Percentiles rank a stretch among this genome's conserved stretches.
These are phyloP conservation scores for Psittacula derbiana DNA, from an alignment of 2,797 vertebrate genomes.

Conservation along the genomic window DNA sequence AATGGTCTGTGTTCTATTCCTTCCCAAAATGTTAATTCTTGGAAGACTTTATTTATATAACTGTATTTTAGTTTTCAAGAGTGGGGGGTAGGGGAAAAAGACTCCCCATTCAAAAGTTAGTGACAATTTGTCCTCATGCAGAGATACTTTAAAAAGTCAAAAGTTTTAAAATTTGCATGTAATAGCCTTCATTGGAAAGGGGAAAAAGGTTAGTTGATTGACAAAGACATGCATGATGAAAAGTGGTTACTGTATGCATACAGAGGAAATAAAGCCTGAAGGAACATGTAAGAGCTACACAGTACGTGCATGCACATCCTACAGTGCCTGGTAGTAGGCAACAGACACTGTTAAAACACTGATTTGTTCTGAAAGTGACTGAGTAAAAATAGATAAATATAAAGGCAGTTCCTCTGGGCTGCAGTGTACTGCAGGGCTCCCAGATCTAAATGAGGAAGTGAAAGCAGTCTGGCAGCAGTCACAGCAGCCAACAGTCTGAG, in stretches of 20 bases:
- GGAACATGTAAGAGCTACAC: slow-evolving; percentile 33
- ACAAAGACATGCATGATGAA: slow-evolving; percentile 59
- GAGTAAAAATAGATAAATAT: slow-evolving; percentile 18
- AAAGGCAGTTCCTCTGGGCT: neutral
- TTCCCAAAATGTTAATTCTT: neutral
- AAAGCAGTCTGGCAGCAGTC: neutral
- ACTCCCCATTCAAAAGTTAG: slow-evolving; percentile 32
- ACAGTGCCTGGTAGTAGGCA: slow-evolving; percentile 14
- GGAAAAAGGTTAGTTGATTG: slow-evolving; percentile 36
- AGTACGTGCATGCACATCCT: slow-evolving; percentile 24
- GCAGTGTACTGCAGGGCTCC: neutral
- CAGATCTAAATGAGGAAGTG: neutral
- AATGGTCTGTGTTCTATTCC: neutral
- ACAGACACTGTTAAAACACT: slow-evolving; percentile 41
- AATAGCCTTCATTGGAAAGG: neutral
- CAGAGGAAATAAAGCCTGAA: slow-evolving; percentile 55
- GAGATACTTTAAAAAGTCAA: slow-evolving; percentile 4
- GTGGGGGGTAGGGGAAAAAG: neutral
- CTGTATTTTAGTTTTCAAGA: neutral
- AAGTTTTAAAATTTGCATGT: neutral
- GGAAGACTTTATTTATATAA: neutral
- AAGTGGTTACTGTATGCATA: slow-evolving; percentile 47
- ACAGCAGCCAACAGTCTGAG: neutral
- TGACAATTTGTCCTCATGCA: slow-evolving; percentile 47
- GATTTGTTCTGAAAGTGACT: slow-evolving; percentile 62